phyloP scores from a whole-genome alignment of 2,113 vertebrate species.

The Noctilio leporinus region DNA sequence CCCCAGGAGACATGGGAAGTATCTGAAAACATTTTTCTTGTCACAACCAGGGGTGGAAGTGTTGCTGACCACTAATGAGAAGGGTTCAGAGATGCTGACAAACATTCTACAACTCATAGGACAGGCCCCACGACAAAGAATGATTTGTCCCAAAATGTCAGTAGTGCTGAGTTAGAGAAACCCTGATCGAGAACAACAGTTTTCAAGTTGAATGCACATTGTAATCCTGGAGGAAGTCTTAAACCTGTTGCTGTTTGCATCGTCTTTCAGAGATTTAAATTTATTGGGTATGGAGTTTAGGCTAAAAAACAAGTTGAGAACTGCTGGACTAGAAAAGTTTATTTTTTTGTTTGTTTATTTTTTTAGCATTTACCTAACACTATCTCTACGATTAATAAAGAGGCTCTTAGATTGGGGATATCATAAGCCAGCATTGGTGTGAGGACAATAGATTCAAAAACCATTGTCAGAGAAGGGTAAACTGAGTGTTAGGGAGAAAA shows the following conservation, averaged over 20 bases:
- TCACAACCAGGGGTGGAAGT: not conserved
- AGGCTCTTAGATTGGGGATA: not conserved
- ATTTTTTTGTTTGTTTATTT: not conserved
- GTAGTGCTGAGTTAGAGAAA: not conserved
- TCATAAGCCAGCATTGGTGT: not conserved
- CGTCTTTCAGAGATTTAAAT: not conserved
- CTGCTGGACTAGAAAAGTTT: not conserved
- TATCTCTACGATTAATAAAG: not conserved
- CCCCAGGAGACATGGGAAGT: too few species aligned
- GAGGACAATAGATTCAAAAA: not conserved
- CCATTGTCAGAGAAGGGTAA: not conserved
- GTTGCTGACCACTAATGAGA: not conserved
- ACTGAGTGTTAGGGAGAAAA: not conserved
- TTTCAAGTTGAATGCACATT: not conserved
- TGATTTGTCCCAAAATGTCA: not conserved
- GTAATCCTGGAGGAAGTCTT: not conserved
- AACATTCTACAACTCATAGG: not conserved
- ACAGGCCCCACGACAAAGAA: not conserved
- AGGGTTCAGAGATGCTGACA: too few species aligned
- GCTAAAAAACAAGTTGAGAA: not conserved
- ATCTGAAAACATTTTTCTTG: not conserved
- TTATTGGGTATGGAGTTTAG: not conserved
- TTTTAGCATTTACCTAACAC: not conserved
- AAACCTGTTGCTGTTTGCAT: too few species aligned
- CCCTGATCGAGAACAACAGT: not conserved